Percentiles rank a stretch among this genome's conserved stretches.
Evolutionary conservation across 2,113 vertebrate species (phyloP).

Genomic region (Cryptotis parvus): DNA sequence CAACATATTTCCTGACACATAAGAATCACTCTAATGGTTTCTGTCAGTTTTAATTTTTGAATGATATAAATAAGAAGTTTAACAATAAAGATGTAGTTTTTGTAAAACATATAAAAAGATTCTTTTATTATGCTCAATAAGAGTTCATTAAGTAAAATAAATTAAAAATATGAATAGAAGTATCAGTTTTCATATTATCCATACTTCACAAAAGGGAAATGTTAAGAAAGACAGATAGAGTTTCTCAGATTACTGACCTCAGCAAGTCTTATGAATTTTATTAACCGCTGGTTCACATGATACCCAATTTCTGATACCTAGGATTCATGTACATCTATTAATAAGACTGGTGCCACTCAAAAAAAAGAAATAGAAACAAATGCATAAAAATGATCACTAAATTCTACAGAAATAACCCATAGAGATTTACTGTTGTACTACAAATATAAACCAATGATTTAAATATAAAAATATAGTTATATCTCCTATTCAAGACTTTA

Average conservation of each 20-base stretch:
- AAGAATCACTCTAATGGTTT: no score
- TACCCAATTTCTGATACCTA: conserved; percentile 50
- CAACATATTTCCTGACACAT: no score
- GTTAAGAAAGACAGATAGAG: conserved; percentile 57
- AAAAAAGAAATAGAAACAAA: neutral
- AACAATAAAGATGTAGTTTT: no score
- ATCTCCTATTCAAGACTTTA: neutral
- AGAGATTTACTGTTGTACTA: neutral
- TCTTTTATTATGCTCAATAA: no score
- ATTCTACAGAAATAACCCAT: neutral
- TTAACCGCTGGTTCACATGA: conserved; percentile 74
- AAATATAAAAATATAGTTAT: neutral
- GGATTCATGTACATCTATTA: conserved; percentile 65
- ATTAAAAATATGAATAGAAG: no score
- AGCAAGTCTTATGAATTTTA: conserved; percentile 66
- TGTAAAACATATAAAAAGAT: no score
- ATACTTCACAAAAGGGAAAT: no score
- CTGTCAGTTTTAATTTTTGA: no score
- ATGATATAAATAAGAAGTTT: no score
- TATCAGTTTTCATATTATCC: no score
- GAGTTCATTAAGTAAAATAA: no score
- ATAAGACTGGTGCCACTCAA: conserved; percentile 73
- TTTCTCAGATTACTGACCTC: conserved; percentile 47
- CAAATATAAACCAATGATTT: conserved; percentile 17
- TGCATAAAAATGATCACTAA: neutral